Base-by-base conservation (phyloP, 2,888 invertebrate genomes). In the Cylloceria caligata region DNA sequence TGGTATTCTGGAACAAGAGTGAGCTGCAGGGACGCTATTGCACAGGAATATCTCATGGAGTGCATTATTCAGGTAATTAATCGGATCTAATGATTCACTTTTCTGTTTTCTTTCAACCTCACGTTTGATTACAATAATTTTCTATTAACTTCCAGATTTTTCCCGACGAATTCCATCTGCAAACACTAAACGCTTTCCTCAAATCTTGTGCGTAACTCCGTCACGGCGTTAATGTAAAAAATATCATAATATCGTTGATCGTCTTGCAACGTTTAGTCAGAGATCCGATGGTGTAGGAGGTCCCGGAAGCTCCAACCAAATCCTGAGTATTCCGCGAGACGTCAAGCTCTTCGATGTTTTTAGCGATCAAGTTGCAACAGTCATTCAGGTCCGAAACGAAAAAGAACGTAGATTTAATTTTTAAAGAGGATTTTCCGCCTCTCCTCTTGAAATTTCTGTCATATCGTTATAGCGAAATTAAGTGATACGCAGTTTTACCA, bases 41-140 rank as follows among this genome's bases (percentile, higher is more conserved):
- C 99, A 0, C 99, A 99, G 94, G 99, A 99, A 93, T 99, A 99
- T 93, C 95, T 99, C 24, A 99, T 99, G 99, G 99, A 99, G 93
- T 99, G 99, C 91, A 98, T 99, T 80, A 99, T 99, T 92, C 99
- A 99, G 95, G 98, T 97, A 88, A 87, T 85, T 16, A 57, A 57
- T 57, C 11, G 6, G 13, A 13, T 30, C 13, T 3, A 39, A 67
- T 21, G 24, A 30, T 45, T 24, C 27, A 47, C 3, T 6, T 36
- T 16, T 5, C 24, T 16, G 13, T 64, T 16, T 57, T 1, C 24
- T 27, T 57, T n/a, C 71, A 24, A n/a, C 21, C n/a, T 62, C 11
- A 27, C 24, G n/a, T n/a, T 16, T 3, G n/a, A 57, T n/a, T 30
- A 30, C 5, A n/a, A 4, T 6, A 5, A 27, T 36, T 34, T 60